Evolutionary conservation across 2,888 invertebrate genomes (phyloP).

Genomic region (Trachelus iudaicus): DNA sequence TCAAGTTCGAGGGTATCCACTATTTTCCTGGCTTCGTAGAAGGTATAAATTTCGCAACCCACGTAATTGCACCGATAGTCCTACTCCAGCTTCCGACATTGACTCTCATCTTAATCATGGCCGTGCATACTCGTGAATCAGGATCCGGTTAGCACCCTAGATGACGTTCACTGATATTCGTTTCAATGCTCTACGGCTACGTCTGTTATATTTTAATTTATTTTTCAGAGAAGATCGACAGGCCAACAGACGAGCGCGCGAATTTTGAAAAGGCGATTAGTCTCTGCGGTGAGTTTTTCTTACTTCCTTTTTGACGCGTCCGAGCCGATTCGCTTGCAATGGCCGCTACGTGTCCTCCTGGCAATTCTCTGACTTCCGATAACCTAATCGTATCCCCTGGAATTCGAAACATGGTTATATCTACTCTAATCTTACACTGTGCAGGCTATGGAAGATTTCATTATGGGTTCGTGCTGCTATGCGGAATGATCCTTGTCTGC

Average conservation of each 20-base stretch:
- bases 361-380: background rate
- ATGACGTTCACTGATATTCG: background rate
- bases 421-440: constrained; percentile 7
- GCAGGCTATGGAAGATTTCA: constrained; percentile 80
- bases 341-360: background rate
- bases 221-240: constrained; percentile 39
- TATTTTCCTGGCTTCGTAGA: background rate
- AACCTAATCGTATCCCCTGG: background rate
- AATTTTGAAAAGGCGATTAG: constrained; percentile 53
- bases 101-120: background rate
- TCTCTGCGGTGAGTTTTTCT: constrained; percentile 44
- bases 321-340: background rate
- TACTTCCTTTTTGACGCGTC: background rate
- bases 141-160: background rate
- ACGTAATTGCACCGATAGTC: constrained; percentile 1
- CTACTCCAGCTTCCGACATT: background rate
- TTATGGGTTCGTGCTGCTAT: constrained; percentile 72
- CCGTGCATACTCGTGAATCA: background rate
- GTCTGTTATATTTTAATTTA: constrained; percentile 8
- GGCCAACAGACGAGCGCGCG: constrained; percentile 36
- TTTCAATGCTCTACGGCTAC: background rate
- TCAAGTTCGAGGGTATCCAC: background rate
- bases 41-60: constrained; percentile 1
- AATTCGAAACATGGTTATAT: background rate
- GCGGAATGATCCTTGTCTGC: constrained; percentile 73